A percentile compares a stretch with the other conserved stretches of the same genome.
Conservation (phyloP, 1,140 invertebrate species). For the Drosophila nigromelanica region DNA sequence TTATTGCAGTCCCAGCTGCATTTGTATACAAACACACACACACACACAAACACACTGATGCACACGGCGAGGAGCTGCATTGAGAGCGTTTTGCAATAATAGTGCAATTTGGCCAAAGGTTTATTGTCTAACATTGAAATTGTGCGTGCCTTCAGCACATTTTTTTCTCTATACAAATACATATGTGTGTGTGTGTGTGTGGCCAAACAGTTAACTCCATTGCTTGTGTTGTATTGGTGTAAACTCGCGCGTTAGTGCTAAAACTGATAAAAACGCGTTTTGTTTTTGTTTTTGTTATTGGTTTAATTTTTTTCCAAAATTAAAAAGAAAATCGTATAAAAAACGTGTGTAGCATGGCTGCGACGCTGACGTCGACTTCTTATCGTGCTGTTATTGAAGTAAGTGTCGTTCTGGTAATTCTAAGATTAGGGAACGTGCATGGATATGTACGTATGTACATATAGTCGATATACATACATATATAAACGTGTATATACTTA, state of each 20-base stretch:
- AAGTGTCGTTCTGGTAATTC: constrained; percentile 56
- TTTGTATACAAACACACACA: not conserved
- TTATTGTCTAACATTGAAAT: constrained; percentile 63
- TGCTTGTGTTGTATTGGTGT: constrained; percentile 1
- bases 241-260: constrained; percentile 46
- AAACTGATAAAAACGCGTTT: constrained; percentile 53
- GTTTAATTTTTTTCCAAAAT: not conserved
- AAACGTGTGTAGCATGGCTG: constrained; percentile 7
- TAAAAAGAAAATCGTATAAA: constrained; percentile 5
- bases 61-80: constrained; percentile 18
- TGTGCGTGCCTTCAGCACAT: constrained; percentile 39
- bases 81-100: constrained; percentile 31
- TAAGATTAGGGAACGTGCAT: constrained; percentile 40
- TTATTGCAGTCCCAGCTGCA: constrained; percentile 28
- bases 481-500: constrained; percentile 11
- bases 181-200: constrained; percentile 34
- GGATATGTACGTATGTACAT: not conserved
- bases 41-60: constrained; percentile 2
- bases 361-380: constrained; percentile 44
- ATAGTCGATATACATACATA: constrained; percentile 15
- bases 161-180: constrained; percentile 11
- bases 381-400: constrained; percentile 62
- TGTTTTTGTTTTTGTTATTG: constrained; percentile 23
- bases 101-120: constrained; percentile 65
- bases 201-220: constrained; percentile 33